Conservation (phyloP, 35 echinoderm and acorn worm genomes). For the Lytechinus pictus region DNA sequence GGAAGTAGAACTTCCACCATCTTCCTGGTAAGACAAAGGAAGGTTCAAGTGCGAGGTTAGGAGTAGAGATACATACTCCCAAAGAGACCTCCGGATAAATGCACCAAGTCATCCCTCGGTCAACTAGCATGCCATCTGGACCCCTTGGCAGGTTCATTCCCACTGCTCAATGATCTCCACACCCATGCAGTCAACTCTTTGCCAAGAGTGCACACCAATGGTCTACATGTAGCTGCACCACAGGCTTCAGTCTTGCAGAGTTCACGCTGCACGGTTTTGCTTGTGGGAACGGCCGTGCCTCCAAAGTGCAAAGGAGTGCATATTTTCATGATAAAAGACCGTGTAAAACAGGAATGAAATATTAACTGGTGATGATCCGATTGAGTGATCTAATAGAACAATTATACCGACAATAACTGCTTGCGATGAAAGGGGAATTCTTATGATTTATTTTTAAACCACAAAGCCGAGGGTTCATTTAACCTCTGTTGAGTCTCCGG, state of each 20-base stretch:
- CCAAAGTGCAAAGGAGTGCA: not conserved
- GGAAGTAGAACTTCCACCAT: not conserved
- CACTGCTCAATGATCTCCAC: not conserved
- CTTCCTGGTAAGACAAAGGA: slow-evolving; percentile 1
- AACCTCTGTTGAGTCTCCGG: not conserved
- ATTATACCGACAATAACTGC: slow-evolving; percentile 2
- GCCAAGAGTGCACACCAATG: not conserved
- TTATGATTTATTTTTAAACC: not conserved
- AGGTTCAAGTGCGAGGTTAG: not conserved
- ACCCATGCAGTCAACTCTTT: not conserved
- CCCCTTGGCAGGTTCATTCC: not conserved
- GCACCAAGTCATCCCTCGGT: not conserved
- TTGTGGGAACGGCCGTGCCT: not conserved
- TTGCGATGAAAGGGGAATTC: slow-evolving; percentile 1
- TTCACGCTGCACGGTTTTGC: not conserved
- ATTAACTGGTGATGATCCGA: not conserved
- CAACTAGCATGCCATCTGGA: not conserved
- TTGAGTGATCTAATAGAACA: slow-evolving; percentile 19
- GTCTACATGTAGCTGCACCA: not conserved
- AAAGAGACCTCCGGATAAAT: not conserved
- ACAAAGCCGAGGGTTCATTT: not conserved
- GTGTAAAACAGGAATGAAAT: slow-evolving; percentile 19
- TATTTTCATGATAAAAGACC: not conserved
- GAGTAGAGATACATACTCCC: not conserved
- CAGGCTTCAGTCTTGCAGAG: not conserved